Percentiles rank a stretch among this genome's conserved stretches.
These are phyloP conservation scores for Semnornis frantzii DNA, from an alignment of 2,113 vertebrate species.

Conservation along the genomic window DNA sequence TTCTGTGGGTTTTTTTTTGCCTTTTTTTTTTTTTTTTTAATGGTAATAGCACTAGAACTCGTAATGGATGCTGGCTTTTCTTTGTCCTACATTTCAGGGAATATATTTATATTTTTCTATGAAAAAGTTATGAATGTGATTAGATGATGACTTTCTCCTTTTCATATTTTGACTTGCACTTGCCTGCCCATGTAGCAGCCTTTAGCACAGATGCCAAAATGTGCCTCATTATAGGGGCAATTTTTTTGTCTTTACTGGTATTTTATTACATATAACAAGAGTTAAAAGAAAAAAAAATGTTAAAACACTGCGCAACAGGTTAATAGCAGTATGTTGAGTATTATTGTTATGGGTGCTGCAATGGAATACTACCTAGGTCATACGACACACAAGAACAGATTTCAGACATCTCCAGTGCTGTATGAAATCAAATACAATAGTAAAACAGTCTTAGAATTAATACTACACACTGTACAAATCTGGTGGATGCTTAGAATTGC, in stretches of 20 bases:
- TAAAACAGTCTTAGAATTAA: conserved; percentile 48
- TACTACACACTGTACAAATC: conserved; percentile 19
- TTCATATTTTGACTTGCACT: conserved; percentile 77
- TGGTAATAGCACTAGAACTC: conserved; percentile 63
- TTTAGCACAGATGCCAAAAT: conserved; percentile 79
- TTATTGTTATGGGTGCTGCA: conserved; percentile 73
- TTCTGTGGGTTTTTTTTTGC: background rate
- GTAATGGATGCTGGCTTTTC: conserved; percentile 62
- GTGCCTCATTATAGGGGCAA: conserved; percentile 76
- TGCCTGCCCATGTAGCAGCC: conserved; percentile 72
- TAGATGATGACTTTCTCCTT: conserved; percentile 64
- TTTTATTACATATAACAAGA: conserved; percentile 71
- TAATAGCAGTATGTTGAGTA: conserved; percentile 65
- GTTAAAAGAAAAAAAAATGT: background rate
- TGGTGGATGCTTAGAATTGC: conserved; percentile 1
- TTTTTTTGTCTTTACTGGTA: conserved; percentile 70
- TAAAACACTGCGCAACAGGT: conserved; percentile 63
- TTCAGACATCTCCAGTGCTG: conserved; percentile 46
- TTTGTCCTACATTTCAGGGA: conserved; percentile 81
- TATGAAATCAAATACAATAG: conserved; percentile 30
- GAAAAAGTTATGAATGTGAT: conserved; percentile 79
- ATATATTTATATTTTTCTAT: conserved; percentile 84
- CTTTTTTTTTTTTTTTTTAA: conserved; percentile 1
- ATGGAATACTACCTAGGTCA: conserved; percentile 69
- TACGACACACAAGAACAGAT: conserved; percentile 45